phyloP scores from a whole-genome alignment of 30 jellyfish, hydroid and myxozoan genomes.

The Clytia hemisphaerica region DNA sequence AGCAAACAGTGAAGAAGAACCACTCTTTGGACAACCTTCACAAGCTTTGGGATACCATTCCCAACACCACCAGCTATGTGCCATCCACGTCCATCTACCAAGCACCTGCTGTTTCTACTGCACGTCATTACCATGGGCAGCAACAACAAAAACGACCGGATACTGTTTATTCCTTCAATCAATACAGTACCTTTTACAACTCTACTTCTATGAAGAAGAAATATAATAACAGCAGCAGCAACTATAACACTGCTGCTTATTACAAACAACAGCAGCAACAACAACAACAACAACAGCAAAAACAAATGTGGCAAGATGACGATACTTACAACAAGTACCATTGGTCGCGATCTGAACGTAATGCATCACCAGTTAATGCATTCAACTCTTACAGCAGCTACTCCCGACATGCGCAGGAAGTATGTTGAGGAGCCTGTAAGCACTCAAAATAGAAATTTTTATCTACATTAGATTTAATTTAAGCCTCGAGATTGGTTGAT shows the following conservation, averaged over 20 bases:
- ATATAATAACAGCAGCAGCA: too few relatives aligned
- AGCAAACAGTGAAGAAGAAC: not conserved
- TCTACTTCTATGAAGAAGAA: too few relatives aligned
- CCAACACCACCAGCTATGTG: not conserved
- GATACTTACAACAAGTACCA: conserved; percentile 23
- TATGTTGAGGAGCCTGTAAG: not conserved
- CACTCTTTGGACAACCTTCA: conserved; percentile 3
- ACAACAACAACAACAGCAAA: not conserved
- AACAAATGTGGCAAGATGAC: conserved; percentile 5
- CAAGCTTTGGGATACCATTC: conserved; percentile 26
- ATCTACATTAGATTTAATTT: conserved; percentile 16
- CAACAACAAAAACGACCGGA: not conserved
- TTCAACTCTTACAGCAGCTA: not conserved
- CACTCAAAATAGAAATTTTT: not conserved
- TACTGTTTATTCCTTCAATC: conserved; percentile 28
- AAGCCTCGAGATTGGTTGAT: too few relatives aligned
- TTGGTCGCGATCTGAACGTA: conserved; percentile 17
- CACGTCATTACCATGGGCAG: not conserved
- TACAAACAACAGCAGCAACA: conserved; percentile 20
- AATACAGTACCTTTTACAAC: conserved; percentile 26
- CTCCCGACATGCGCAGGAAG: conserved; percentile 16
- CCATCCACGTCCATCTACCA: not conserved
- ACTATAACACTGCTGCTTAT: not conserved
- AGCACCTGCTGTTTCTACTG: not conserved
- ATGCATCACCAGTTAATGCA: not conserved